Evolutionary conservation across 35 echinoderm and acorn worm genomes (phyloP).

Genomic region (Nesometra sesokonis): DNA sequence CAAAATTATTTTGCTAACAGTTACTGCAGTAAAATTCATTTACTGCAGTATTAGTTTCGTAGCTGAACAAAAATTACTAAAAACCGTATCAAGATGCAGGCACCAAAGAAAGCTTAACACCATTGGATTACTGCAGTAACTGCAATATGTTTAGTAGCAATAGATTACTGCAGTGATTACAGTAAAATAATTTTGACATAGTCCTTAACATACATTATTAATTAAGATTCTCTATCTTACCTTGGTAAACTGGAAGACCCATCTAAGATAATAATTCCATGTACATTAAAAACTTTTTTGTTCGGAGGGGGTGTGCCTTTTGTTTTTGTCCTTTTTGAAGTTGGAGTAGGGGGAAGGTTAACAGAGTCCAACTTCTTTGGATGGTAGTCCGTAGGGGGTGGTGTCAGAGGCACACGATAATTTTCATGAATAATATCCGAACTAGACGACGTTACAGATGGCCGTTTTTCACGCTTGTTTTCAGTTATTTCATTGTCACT

Average conservation of each 20-base stretch:
- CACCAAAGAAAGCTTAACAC: too few species aligned
- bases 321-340: slow-evolving; percentile 44
- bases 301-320: slow-evolving; percentile 62
- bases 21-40: too few species aligned
- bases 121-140: too few species aligned
- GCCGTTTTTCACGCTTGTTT: slow-evolving; percentile 12
- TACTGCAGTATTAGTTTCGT: too few species aligned
- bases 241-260: background rate
- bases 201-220: too few species aligned
- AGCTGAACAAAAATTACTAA: too few species aligned
- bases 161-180: too few species aligned
- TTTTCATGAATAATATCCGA: slow-evolving; percentile 14
- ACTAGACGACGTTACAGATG: slow-evolving; percentile 31
- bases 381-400: slow-evolving; percentile 33
- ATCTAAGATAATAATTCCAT: background rate
- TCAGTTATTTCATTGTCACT: slow-evolving; percentile 1
- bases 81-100: too few species aligned
- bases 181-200: too few species aligned
- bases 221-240: background rate
- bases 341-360: slow-evolving; percentile 53
- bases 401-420: slow-evolving; percentile 23
- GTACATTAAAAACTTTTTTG: slow-evolving; percentile 44
- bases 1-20: too few species aligned
- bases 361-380: slow-evolving; percentile 29
- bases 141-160: too few species aligned